These are phyloP conservation scores for Crenuchus spilurus DNA, from an alignment of 2,797 vertebrate species.

Conservation along the genomic window DNA sequence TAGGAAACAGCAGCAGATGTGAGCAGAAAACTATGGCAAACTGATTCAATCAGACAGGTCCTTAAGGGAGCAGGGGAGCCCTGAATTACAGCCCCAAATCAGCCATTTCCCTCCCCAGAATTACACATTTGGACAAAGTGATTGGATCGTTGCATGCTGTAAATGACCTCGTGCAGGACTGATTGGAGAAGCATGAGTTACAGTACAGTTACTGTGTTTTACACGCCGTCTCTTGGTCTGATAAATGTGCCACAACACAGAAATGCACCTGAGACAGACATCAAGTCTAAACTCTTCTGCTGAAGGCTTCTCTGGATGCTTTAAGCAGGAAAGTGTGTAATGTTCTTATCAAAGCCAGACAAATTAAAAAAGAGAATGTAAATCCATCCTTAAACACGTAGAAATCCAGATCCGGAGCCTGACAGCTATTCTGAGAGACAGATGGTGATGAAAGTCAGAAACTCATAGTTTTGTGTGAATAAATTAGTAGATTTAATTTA, in stretches of 20 bases:
- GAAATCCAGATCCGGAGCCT: slow-evolving; percentile 70
- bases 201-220: no score
- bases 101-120: slow-evolving; percentile 32
- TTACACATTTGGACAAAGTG: slow-evolving; percentile 12
- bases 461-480: slow-evolving; percentile 68
- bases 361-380: slow-evolving; percentile 43
- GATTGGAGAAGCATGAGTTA: slow-evolving; percentile 15
- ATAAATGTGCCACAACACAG: no score
- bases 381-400: slow-evolving; percentile 67
- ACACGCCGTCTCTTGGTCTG: no score
- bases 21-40: background rate
- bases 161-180: slow-evolving; percentile 28
- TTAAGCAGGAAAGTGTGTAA: background rate
- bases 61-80: slow-evolving; percentile 31
- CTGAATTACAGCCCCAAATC: slow-evolving; percentile 34
- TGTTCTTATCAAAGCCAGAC: background rate
- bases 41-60: slow-evolving; percentile 26
- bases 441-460: slow-evolving; percentile 73
- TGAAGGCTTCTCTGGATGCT: no score
- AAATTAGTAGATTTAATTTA: slow-evolving; percentile 65
- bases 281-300: no score
- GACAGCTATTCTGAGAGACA: slow-evolving; percentile 68
- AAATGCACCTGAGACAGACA: no score
- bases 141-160: slow-evolving; percentile 36
- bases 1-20: slow-evolving; percentile 27